Conservation (phyloP, 2,797 vertebrate genomes). For the Aulostomus chinensis region DNA sequence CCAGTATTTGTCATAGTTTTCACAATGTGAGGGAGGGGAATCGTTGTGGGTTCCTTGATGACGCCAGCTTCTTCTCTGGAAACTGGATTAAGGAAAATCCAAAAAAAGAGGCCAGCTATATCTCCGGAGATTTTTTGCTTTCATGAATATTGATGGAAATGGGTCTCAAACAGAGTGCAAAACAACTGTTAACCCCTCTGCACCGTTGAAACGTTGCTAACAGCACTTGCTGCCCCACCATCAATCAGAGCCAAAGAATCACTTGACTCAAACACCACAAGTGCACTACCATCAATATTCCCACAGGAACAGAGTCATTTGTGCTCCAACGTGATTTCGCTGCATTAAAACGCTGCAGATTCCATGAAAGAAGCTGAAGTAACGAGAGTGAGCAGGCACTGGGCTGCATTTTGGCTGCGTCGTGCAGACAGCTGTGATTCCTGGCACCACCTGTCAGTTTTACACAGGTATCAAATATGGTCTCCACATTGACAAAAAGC, state of each 20-base stretch:
- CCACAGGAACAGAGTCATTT: constrained; percentile 8
- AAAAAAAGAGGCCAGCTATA: constrained; percentile 48
- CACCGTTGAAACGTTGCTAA: constrained; percentile 43
- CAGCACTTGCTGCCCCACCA: constrained; percentile 18
- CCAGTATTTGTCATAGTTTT: constrained; percentile 35
- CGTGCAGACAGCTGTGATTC: constrained; percentile 35
- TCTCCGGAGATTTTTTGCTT: constrained; percentile 37
- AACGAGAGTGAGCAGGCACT: constrained; percentile 28
- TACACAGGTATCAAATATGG: constrained; percentile 26
- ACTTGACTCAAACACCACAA: constrained; percentile 45
- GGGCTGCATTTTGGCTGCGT: constrained; percentile 47
- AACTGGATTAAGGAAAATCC: constrained; percentile 53
- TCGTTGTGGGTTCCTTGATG: constrained; percentile 16
- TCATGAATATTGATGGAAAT: constrained; percentile 64
- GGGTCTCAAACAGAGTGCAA: constrained; percentile 52
- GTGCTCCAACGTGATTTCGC: background rate
- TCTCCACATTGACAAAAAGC: constrained; percentile 29
- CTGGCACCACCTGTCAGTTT: constrained; percentile 38
- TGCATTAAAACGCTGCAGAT: constrained; percentile 15
- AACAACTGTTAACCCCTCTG: constrained; percentile 62
- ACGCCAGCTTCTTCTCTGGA: constrained; percentile 48
- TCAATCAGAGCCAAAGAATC: constrained; percentile 44
- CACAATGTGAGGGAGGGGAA: constrained; percentile 18
- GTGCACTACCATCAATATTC: constrained; percentile 12
- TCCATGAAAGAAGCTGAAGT: constrained; percentile 15